Conservation (phyloP, 2,888 invertebrate species). For the Odontocolon sp. region DNA sequence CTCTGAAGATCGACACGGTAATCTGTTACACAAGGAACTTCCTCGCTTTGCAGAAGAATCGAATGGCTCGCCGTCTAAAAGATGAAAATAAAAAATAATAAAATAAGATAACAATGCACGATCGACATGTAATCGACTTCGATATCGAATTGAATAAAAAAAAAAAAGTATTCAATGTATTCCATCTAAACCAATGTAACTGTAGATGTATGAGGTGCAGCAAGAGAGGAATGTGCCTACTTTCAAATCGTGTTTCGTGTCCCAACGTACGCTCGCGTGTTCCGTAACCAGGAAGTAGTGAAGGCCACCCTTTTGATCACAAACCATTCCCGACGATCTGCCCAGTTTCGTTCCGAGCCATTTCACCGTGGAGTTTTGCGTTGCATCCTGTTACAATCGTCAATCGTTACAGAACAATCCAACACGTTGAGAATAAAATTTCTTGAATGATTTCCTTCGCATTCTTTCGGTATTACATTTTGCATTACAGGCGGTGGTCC, state of each 20-base stretch:
- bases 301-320: slow-evolving; percentile 79
- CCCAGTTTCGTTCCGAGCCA: slow-evolving; percentile 81
- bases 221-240: slow-evolving; percentile 58
- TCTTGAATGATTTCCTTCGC: background rate
- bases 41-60: slow-evolving; percentile 69
- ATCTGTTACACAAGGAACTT: slow-evolving; percentile 69
- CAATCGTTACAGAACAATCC: no score
- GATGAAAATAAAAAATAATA: slow-evolving; percentile 1
- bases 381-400: slow-evolving; percentile 38
- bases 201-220: background rate
- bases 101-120: slow-evolving; percentile 13
- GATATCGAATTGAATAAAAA: background rate
- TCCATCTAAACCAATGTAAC: background rate
- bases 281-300: slow-evolving; percentile 81
- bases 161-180: background rate
- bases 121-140: background rate
- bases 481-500: slow-evolving; percentile 37
- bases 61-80: slow-evolving; percentile 69
- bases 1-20: slow-evolving; percentile 67
- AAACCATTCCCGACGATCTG: slow-evolving; percentile 78
- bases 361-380: slow-evolving; percentile 63
- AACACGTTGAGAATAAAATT: no score
- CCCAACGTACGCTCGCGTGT: slow-evolving; percentile 81
- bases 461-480: background rate
- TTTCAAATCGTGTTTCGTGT: slow-evolving; percentile 76